Evolutionary conservation across 35 echinoderm and acorn worm species (phyloP).

Genomic region (Strongylocentrotus purpuratus): DNA sequence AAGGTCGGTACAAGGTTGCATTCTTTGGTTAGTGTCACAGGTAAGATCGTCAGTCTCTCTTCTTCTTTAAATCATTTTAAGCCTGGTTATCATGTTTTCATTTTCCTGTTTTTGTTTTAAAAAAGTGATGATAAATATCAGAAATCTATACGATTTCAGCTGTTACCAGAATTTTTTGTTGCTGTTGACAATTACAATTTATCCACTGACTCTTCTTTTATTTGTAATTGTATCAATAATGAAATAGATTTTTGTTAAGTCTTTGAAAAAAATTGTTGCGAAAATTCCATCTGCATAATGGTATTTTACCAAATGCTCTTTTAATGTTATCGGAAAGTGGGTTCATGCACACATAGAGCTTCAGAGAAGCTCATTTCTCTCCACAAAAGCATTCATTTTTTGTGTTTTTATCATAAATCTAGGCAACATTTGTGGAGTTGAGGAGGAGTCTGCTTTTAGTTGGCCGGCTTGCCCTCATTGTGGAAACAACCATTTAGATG

Average conservation of each 20-base stretch:
- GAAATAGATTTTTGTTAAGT: too few species aligned
- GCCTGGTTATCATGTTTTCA: too few species aligned
- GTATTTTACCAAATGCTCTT: too few species aligned
- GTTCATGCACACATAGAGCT: not conserved
- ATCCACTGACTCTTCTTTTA: too few species aligned
- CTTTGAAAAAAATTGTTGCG: too few species aligned
- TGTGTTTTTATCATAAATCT: not conserved
- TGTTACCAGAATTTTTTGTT: too few species aligned
- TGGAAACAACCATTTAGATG: slow-evolving; percentile 65
- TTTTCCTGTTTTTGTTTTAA: not conserved
- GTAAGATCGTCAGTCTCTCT: not conserved
- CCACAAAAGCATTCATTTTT: not conserved
- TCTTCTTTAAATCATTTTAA: not conserved
- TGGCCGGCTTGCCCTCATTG: slow-evolving; percentile 68
- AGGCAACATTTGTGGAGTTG: slow-evolving; percentile 51
- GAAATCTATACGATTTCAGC: not conserved
- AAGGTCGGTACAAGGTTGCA: not conserved
- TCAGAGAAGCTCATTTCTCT: not conserved
- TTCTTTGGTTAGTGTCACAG: not conserved
- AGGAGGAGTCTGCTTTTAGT: slow-evolving; percentile 73
- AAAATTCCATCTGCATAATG: too few species aligned
- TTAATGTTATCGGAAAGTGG: not conserved
- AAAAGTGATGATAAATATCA: not conserved
- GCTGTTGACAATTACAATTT: too few species aligned
- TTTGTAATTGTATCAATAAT: too few species aligned